Evolutionary conservation across 2,113 vertebrate species (phyloP).

Genomic region (Labeo rohita): DNA sequence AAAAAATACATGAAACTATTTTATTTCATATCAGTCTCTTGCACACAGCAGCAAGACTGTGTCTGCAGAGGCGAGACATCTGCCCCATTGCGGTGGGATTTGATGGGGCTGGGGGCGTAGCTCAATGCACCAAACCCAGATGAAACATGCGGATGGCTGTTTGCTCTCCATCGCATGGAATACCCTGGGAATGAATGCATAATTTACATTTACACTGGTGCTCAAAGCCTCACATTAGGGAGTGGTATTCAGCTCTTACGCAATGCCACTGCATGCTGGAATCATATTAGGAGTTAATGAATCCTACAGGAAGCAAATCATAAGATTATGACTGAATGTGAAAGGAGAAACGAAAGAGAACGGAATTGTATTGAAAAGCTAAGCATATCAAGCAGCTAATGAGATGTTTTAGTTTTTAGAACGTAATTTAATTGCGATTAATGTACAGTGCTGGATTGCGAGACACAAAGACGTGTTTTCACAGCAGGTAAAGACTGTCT

Average conservation of each 20-base stretch:
- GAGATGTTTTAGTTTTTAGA: not conserved
- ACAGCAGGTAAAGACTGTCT: not conserved
- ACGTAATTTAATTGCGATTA: not conserved
- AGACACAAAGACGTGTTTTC: not conserved
- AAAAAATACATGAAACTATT: not conserved
- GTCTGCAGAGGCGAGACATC: slow-evolving; percentile 37
- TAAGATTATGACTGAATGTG: not conserved
- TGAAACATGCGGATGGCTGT: slow-evolving; percentile 30
- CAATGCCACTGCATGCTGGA: slow-evolving; percentile 38
- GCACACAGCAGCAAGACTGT: not conserved
- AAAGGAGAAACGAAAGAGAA: not conserved
- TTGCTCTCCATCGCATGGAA: slow-evolving; percentile 39
- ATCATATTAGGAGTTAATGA: not conserved
- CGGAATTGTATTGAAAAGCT: too few species aligned
- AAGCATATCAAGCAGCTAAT: not conserved
- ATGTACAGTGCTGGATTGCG: not conserved
- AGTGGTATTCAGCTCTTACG: slow-evolving; percentile 57
- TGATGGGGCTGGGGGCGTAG: slow-evolving; percentile 67
- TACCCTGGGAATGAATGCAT: slow-evolving; percentile 50
- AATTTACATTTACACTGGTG: slow-evolving; percentile 53
- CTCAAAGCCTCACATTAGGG: slow-evolving; percentile 64
- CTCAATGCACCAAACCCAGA: slow-evolving; percentile 61
- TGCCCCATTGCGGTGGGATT: slow-evolving; percentile 44
- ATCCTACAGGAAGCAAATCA: not conserved
- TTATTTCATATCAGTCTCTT: not conserved